These are phyloP conservation scores for Penelope pileata DNA, from an alignment of 2,113 vertebrate species.

Conservation along the genomic window DNA sequence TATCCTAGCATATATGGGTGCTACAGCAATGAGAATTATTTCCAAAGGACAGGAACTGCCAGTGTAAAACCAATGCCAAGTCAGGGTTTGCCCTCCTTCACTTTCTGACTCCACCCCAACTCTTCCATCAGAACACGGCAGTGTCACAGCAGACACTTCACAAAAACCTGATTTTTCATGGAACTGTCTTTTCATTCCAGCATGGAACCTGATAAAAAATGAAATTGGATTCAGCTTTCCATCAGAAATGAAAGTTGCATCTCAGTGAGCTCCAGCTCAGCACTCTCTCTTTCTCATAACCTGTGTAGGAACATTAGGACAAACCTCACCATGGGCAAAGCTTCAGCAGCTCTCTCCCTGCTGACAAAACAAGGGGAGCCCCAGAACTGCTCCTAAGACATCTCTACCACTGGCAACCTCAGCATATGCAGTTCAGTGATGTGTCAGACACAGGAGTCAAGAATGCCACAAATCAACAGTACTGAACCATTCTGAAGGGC, in stretches of 20 bases:
- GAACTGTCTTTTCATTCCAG: not conserved
- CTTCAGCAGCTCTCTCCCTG: not conserved
- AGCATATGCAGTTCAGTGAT: not conserved
- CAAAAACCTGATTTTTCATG: not conserved
- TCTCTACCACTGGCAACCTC: not conserved
- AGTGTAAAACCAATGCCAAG: not conserved
- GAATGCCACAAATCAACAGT: not conserved
- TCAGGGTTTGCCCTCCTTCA: not conserved
- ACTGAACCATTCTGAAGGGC: not conserved
- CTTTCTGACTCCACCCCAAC: not conserved
- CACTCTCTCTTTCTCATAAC: not conserved
- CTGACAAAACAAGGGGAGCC: not conserved
- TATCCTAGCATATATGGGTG: not conserved
- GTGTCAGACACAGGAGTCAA: not conserved
- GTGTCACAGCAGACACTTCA: not conserved
- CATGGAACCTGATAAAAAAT: not conserved
- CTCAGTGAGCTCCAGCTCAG: not conserved
- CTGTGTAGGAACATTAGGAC: fast-evolving
- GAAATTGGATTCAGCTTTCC: not conserved
- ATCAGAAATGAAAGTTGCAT: not conserved
- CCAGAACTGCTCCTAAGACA: not conserved
- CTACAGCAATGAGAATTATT: not conserved
- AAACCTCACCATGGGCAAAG: fast-evolving
- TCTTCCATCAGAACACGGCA: not conserved
- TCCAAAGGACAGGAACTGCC: not conserved